Evolutionary conservation across 1,140 invertebrate genomes (phyloP).

Genomic region (Pantala flavescens): DNA sequence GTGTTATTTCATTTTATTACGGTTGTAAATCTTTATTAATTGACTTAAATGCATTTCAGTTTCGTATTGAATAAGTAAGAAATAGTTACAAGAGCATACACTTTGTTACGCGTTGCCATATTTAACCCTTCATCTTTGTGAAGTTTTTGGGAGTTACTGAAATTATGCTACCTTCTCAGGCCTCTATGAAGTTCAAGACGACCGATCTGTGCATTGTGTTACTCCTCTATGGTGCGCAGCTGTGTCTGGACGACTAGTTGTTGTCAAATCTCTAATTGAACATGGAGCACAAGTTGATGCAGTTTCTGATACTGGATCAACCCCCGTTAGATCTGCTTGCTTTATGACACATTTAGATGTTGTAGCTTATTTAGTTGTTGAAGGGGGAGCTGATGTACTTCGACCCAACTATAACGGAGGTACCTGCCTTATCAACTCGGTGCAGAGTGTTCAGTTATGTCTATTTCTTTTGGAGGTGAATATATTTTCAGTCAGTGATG

Average conservation of each 20-base stretch:
- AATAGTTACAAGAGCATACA: too few species aligned
- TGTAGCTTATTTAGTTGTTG: conserved; percentile 67
- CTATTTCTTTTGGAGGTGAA: conserved; percentile 54
- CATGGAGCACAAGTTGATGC: conserved; percentile 75
- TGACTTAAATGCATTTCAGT: too few species aligned
- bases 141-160: too few species aligned
- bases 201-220: conserved; percentile 63
- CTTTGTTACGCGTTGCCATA: too few species aligned
- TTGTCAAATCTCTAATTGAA: conserved; percentile 65
- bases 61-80: too few species aligned
- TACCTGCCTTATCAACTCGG: conserved; percentile 87
- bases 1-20: conserved; percentile 14
- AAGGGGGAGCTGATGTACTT: conserved; percentile 74
- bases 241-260: conserved; percentile 69
- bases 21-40: too few species aligned
- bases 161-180: not conserved
- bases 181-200: conserved; percentile 58
- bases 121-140: too few species aligned
- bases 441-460: conserved; percentile 74
- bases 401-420: conserved; percentile 84
- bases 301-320: conserved; percentile 78
- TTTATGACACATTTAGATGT: conserved; percentile 86
- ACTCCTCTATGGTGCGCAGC: conserved; percentile 89
- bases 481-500: not conserved
- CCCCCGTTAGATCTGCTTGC: conserved; percentile 78